Percentiles rank a stretch among this genome's conserved stretches.
Evolutionary conservation across 2,113 vertebrate species (phyloP).

Genomic region (Danionella cerebrum): DNA sequence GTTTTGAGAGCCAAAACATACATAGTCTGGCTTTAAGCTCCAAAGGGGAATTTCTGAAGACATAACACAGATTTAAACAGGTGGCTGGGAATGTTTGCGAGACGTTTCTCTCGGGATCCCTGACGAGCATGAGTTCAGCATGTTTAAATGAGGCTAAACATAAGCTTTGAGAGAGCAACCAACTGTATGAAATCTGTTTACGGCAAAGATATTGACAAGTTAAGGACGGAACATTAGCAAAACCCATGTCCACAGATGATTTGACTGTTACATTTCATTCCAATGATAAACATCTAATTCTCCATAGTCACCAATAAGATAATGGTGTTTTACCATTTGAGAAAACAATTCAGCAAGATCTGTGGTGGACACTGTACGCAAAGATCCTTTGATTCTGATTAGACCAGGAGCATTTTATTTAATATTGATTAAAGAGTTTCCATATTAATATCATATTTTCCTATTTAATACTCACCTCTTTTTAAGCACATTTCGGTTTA

Average conservation of each 20-base stretch:
- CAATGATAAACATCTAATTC: background rate
- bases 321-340: too few relatives aligned
- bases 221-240: constrained; percentile 31
- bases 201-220: constrained; percentile 43
- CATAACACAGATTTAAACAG: constrained; percentile 21
- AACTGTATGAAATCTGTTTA: constrained; percentile 44
- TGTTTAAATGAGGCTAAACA: constrained; percentile 9
- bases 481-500: too few relatives aligned
- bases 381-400: too few relatives aligned
- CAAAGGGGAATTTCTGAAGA: constrained; percentile 2
- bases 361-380: too few relatives aligned
- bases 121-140: constrained; percentile 15
- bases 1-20: background rate
- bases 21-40: background rate
- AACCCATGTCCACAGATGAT: constrained; percentile 16
- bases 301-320: background rate
- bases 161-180: background rate
- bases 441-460: too few relatives aligned
- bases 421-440: too few relatives aligned
- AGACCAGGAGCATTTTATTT: too few relatives aligned
- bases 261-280: constrained; percentile 37
- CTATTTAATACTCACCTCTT: too few relatives aligned
- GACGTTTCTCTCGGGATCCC: background rate
- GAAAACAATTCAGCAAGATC: too few relatives aligned
- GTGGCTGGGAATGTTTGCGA: background rate